Conservation (phyloP, 2,113 vertebrate genomes). For the Eolophus roseicapilla region DNA sequence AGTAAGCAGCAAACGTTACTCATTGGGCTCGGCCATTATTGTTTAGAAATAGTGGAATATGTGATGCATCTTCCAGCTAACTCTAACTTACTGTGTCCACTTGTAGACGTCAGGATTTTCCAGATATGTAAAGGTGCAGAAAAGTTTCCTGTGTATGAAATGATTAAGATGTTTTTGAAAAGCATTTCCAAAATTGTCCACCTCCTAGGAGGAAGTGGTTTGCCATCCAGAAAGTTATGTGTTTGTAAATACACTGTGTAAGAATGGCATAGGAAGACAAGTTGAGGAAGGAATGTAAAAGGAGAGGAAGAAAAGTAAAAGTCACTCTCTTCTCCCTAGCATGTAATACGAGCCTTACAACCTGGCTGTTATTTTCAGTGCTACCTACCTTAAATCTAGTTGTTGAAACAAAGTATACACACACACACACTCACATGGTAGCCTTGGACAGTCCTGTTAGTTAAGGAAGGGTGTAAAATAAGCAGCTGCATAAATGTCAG, state of each 20-base stretch:
- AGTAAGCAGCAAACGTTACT: slow-evolving; percentile 38
- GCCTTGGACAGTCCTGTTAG: neutral
- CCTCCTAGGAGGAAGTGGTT: neutral
- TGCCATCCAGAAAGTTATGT: neutral
- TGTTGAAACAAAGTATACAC: neutral
- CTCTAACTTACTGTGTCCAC: neutral
- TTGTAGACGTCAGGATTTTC: slow-evolving; percentile 45
- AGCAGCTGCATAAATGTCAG: neutral
- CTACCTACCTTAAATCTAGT: neutral
- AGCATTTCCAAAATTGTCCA: neutral
- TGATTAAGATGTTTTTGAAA: neutral
- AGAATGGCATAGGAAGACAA: neutral
- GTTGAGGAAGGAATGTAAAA: neutral
- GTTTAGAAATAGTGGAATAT: slow-evolving; percentile 47
- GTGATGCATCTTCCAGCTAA: neutral
- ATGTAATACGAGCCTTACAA: neutral
- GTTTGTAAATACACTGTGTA: neutral
- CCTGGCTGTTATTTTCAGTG: neutral
- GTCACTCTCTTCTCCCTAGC: neutral
- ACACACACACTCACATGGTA: neutral
- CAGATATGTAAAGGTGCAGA: neutral
- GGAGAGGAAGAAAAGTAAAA: neutral
- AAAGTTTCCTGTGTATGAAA: neutral
- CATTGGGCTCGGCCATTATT: slow-evolving; percentile 42
- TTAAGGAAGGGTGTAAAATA: neutral